Evolutionary conservation across 2,888 invertebrate species (phyloP), one percentile per base, ranked within the genome.

Genomic region (Pyrrhosoma nymphula): DNA sequence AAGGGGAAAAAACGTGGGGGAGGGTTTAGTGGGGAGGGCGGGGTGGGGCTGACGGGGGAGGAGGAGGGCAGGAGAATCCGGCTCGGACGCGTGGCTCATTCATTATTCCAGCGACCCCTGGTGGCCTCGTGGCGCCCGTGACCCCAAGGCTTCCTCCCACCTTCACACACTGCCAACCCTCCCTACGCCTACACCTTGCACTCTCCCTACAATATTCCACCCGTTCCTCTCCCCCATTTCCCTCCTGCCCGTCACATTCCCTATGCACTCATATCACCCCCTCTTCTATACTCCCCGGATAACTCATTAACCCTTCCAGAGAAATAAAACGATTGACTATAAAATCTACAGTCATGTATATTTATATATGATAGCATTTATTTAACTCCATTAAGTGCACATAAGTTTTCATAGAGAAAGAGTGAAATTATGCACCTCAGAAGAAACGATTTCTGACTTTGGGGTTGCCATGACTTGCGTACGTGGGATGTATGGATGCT

Each of bases 41-140:
- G n/a, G n/a, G n/a, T 69, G n/a, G 69, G 69, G 12, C 2, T 47
- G 47, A 16, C 16, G 35, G 26, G 69, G 18, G 69, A 4, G 69
- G 69, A 26, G 18, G 69, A 1, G n/a, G n/a, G 16, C 1, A 23
- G 69, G 12, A 47, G 93, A 75, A 93, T 93, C 93, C 93, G 63
- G 63, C 63, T 8, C 82, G 82, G 89, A 89, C n/a, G 35, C n/a
- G 23, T 39, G 63, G 63, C 91, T 91, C 93, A 93, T 93, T 93
- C 69, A 93, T 93, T 93, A 93, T 93, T 93, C 93, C 69, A 69
- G 47, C 69, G 93, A 69, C 93, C 93, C 69, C 93, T 93, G 14
- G 69, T 69, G 93, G 69, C 93, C 91, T 63, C 69, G 69, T n/a
- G 69, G 69, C 69, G 35, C 82, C 35, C 82, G 14, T 82, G 82